These are phyloP conservation scores for Orchesella flavescens DNA, from an alignment of 2,888 invertebrate genomes.

Conservation along the genomic window DNA sequence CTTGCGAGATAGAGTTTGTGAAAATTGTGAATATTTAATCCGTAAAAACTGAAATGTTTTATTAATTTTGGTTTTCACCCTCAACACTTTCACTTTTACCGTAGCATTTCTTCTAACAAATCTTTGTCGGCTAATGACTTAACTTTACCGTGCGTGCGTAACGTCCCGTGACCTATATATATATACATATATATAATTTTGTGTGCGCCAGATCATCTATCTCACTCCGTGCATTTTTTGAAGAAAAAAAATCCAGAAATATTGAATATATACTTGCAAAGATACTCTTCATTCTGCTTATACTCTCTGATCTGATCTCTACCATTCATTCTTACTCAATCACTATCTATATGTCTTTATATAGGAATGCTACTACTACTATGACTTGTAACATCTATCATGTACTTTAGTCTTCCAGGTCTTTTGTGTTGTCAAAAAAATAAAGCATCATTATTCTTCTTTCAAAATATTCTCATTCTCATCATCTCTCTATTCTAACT, in stretches of 20 bases:
- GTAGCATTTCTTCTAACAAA: not conserved
- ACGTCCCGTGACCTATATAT: not conserved
- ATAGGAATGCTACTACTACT: constrained; percentile 7
- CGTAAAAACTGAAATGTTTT: constrained; percentile 7
- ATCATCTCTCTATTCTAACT: not conserved
- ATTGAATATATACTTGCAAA: not conserved
- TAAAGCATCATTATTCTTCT: constrained; percentile 13
- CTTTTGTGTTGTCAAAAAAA: not conserved
- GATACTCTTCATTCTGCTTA: constrained; percentile 49
- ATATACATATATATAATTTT: too few relatives aligned
- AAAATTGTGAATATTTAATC: constrained; percentile 27
- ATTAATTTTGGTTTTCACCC: constrained; percentile 49
- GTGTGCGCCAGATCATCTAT: not conserved
- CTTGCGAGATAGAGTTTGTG: not conserved
- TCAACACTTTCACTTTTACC: constrained; percentile 54
- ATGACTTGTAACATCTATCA: not conserved
- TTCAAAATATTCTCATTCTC: constrained; percentile 27
- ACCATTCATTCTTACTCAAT: not conserved
- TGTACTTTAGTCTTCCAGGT: constrained; percentile 14
- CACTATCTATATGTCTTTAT: not conserved
- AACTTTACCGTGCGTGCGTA: not conserved
- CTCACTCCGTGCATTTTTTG: not conserved
- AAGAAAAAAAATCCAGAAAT: not conserved
- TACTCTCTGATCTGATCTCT: constrained; percentile 11
- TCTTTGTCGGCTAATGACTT: too few relatives aligned